phyloP scores from a whole-genome alignment of 2,888 invertebrate genomes.

The Apomyelois bistriatella region DNA sequence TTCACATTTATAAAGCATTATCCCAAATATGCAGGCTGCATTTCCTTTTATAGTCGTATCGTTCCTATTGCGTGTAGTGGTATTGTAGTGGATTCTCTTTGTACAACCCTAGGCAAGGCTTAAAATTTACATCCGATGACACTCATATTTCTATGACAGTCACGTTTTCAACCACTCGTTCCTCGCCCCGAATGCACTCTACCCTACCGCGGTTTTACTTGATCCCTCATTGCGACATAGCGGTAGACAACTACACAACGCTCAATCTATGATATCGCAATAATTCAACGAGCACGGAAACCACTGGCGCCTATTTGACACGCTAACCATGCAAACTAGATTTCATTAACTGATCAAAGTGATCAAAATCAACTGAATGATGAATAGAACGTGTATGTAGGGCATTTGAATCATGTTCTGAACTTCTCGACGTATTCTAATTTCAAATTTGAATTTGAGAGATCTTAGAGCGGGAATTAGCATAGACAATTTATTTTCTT shows the following conservation, averaged over 20 bases:
- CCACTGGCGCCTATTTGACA: constrained; percentile 7
- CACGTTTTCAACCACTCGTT: constrained; percentile 1
- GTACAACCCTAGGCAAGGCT: no score
- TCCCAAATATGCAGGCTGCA: no score
- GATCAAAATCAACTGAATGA: background rate
- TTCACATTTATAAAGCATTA: no score
- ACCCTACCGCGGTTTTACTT: background rate
- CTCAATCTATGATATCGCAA: background rate
- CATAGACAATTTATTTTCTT: background rate
- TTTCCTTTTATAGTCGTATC: no score
- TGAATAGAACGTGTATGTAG: background rate
- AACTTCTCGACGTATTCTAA: background rate
- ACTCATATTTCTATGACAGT: background rate
- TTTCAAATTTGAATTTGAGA: background rate
- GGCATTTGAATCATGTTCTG: background rate
- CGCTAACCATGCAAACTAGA: background rate
- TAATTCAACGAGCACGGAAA: background rate
- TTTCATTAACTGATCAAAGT: constrained; percentile 1
- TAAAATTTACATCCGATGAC: no score
- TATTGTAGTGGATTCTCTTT: no score
- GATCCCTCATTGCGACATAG: constrained; percentile 5
- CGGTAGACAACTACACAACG: background rate
- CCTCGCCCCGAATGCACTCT: background rate
- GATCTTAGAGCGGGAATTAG: background rate
- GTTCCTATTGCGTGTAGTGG: no score